Evolutionary conservation across 2,797 vertebrate species (phyloP).

Genomic region (Platyrinchus mystaceus): DNA sequence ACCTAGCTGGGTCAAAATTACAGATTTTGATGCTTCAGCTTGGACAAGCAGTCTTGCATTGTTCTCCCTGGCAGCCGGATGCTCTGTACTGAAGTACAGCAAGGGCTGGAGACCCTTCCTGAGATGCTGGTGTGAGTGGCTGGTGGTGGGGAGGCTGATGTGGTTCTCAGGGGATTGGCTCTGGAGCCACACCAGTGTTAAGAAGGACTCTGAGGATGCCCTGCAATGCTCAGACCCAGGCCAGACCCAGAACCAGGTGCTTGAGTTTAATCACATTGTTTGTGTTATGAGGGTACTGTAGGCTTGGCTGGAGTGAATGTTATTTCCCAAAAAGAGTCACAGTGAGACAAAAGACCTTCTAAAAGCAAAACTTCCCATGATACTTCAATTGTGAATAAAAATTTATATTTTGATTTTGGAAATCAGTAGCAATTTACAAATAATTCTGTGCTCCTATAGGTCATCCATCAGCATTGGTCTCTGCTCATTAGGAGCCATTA

Average conservation of each 20-base stretch:
- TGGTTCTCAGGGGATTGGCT: background rate
- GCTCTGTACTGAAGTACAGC: accelerated
- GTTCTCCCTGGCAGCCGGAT: background rate
- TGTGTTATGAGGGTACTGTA: accelerated
- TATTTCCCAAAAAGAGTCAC: background rate
- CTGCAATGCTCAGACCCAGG: background rate
- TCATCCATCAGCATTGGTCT: background rate
- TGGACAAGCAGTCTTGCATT: too few relatives aligned
- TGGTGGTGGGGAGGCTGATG: background rate
- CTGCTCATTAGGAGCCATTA: background rate
- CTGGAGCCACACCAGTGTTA: background rate
- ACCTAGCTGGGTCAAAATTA: background rate
- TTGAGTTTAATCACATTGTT: background rate
- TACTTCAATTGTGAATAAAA: background rate
- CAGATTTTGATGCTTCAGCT: background rate
- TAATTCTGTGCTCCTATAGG: background rate
- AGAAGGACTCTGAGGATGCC: background rate
- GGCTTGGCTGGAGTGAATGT: background rate
- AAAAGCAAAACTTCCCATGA: background rate
- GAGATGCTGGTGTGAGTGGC: accelerated
- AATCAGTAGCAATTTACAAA: slow-evolving; percentile 9
- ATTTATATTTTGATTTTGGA: slow-evolving; percentile 34
- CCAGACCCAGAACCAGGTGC: background rate
- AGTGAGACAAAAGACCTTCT: background rate
- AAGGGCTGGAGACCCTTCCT: background rate